Base-by-base conservation (phyloP, 2,113 vertebrate species). In the Canis aureus region DNA sequence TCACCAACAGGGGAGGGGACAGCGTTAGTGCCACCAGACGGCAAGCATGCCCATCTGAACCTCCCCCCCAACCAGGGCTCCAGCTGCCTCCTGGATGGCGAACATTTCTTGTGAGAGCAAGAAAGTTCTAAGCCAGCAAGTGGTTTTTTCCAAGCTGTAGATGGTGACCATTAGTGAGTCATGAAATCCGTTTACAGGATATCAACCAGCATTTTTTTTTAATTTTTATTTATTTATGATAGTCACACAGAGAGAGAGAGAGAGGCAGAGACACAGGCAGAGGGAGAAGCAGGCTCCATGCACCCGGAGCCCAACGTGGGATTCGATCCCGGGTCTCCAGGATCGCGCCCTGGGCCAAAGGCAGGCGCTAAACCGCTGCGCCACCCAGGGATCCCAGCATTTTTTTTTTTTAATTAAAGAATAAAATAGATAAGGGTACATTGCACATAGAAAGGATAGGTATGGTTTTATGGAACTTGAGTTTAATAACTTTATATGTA, bases 1-100 rank as follows among this genome's bases (percentile, higher is more conserved):
- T 95, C 32, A 73, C 49, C 5, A 0, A 97, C 80, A 96, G 1
- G 23, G 27, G 51, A 1, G 7, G 35, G 35, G 10, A 13, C 1
- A 4, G 66, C 0, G 5, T 97, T 10, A 97, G 66, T 1, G 0
- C 4, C 7, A 1, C 2, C 1, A 51, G 43, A 10, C 17, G 0
- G 69, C 0, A 0, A 23, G 17, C 27, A 23, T 0, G 25, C 38
- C 73, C 57, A 22, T 49, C 57, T 19, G 23, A 4, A 4, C 29
- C 23, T 0, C 23, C 16, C 53, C 19, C 29, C 29, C 5, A 19
- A 13, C 49, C 32, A 4, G 11, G 17, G 32, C 2, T 60, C 66
- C 2, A 12, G 55, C 35, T 25, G 27, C 85, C 49, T 43, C 20
- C 2, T 3, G 5, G 9, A 16, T 0, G 23, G 29, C 55, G 16